Evolutionary conservation across 2,113 vertebrate species (phyloP).

Genomic region (Grallaria varia): DNA sequence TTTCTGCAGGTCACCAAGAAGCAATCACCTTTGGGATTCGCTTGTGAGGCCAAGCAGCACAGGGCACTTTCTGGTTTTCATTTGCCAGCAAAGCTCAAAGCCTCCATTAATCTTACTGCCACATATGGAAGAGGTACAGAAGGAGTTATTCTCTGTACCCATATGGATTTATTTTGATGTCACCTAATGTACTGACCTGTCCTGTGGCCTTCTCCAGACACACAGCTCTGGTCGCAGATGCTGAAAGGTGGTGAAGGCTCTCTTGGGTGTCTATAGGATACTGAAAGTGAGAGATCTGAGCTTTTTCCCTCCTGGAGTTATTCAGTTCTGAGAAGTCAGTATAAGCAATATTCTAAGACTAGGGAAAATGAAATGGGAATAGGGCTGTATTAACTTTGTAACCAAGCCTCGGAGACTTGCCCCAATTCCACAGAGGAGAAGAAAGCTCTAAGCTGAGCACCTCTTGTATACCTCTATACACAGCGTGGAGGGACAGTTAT

Average conservation of each 20-base stretch:
- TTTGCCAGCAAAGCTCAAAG: not conserved
- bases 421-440: not conserved
- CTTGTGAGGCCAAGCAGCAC: not conserved
- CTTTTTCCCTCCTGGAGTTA: not conserved
- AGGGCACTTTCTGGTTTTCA: not conserved
- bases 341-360: not conserved
- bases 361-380: not conserved
- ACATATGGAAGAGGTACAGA: not conserved
- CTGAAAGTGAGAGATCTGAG: not conserved
- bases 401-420: not conserved
- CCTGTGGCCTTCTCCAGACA: not conserved
- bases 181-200: not conserved
- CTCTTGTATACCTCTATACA: too few relatives aligned
- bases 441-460: not conserved
- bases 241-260: not conserved
- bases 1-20: not conserved
- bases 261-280: not conserved
- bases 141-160: not conserved
- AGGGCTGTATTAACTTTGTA: not conserved
- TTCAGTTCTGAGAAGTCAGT: not conserved
- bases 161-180: not conserved
- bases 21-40: not conserved
- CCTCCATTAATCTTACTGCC: not conserved
- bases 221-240: not conserved
- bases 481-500: not conserved